Conservation (phyloP, 2,888 invertebrate genomes). For the Athalia cordata region DNA sequence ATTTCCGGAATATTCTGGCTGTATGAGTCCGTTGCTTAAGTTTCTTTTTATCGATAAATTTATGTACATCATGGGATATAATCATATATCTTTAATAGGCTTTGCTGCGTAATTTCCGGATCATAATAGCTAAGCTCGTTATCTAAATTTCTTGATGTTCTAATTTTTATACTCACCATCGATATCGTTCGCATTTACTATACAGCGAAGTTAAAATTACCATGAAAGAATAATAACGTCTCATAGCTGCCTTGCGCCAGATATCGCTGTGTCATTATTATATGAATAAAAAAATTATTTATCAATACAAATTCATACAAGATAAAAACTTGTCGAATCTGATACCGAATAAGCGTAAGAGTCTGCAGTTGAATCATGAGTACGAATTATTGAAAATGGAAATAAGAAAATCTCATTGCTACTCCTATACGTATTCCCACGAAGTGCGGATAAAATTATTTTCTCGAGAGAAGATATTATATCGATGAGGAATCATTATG, state of each 20-base stretch:
- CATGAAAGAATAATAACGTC: neutral
- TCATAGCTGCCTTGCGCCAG: neutral
- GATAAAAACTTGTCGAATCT: too few species aligned
- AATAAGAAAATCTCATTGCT: too few species aligned
- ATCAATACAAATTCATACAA: too few species aligned
- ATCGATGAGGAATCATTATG: slow-evolving; percentile 8
- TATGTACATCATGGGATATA: neutral
- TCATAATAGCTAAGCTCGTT: slow-evolving; percentile 7
- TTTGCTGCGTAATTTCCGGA: neutral
- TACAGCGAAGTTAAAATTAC: neutral
- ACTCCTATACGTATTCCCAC: too few species aligned
- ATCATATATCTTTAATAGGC: slow-evolving; percentile 1
- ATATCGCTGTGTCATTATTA: neutral
- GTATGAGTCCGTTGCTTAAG: neutral
- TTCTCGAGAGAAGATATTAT: too few species aligned
- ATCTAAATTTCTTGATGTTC: neutral
- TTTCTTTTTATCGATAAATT: too few species aligned
- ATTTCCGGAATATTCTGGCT: neutral
- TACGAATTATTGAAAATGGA: too few species aligned
- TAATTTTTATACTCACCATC: neutral
- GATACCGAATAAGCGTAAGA: too few species aligned
- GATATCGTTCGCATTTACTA: slow-evolving; percentile 11
- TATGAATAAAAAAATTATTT: too few species aligned
- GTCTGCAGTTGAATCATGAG: too few species aligned
- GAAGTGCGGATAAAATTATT: too few species aligned